These are phyloP conservation scores for Hycleus cichorii DNA, from an alignment of 1,140 invertebrate species.

Conservation along the genomic window DNA sequence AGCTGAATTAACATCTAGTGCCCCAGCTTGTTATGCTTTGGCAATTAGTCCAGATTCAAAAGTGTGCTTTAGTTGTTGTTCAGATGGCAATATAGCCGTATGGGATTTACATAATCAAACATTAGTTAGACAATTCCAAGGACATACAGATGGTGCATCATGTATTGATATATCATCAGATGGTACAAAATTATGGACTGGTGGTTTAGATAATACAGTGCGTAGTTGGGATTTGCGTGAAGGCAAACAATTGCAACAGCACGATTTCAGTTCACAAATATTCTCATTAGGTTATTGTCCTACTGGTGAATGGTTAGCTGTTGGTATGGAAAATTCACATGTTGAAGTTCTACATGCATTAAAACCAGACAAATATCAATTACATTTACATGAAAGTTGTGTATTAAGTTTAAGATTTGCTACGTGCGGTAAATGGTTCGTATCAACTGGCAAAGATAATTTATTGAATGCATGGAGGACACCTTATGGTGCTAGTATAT, in stretches of 20 bases:
- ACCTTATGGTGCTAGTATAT: conserved; percentile 96
- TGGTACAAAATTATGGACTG: conserved; percentile 93
- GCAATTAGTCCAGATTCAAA: conserved; percentile 87
- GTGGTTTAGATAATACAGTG: conserved; percentile 93
- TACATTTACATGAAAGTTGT: conserved; percentile 96
- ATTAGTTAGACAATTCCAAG: conserved; percentile 87
- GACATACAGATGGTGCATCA: conserved; percentile 90
- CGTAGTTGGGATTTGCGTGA: conserved; percentile 87
- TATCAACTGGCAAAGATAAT: conserved; percentile 98
- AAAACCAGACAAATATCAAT: conserved; percentile 95
- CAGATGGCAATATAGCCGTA: conserved; percentile 93
- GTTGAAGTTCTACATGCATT: conserved; percentile 92
- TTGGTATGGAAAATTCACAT: conserved; percentile 98
- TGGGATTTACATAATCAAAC: conserved; percentile 95
- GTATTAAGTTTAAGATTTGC: conserved; percentile 96
- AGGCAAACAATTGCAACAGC: conserved; percentile 79
- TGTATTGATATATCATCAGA: conserved; percentile 96
- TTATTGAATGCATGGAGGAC: conserved; percentile 97
- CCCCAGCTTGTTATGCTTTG: conserved; percentile 86
- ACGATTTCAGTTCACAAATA: conserved; percentile 85
- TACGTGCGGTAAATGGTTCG: conserved; percentile 97
- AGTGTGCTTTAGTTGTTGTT: conserved; percentile 95
- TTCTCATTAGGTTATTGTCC: conserved; percentile 96
- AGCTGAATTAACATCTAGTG: conserved; percentile 89
- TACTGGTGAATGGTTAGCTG: conserved; percentile 95